Evolutionary conservation across 2,113 vertebrate genomes (phyloP).

Genomic region (Gambusia affinis): DNA sequence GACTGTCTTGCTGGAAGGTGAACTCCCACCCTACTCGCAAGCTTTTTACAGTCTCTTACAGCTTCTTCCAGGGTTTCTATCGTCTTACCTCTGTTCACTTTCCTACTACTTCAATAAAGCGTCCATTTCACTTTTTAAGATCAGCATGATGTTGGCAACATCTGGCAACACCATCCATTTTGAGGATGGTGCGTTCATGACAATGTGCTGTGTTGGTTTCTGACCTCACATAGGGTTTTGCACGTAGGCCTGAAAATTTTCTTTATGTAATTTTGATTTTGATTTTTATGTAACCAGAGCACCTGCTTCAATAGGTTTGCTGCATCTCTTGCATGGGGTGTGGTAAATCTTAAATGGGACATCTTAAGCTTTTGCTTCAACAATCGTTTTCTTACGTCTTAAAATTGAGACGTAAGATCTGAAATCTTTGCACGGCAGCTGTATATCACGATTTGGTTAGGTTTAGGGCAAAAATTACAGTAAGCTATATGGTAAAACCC

Average conservation of each 20-base stretch:
- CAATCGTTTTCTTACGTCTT: background rate
- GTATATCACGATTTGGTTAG: no score
- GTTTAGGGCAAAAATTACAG: no score
- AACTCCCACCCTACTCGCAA: background rate
- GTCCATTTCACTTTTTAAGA: background rate
- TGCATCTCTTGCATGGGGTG: background rate
- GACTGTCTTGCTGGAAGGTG: background rate
- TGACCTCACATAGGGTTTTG: background rate
- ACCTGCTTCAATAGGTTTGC: background rate
- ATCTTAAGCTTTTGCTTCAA: no score
- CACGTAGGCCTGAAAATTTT: background rate
- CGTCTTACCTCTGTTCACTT: background rate
- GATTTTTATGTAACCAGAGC: background rate
- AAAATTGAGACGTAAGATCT: no score
- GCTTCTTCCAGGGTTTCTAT: background rate
- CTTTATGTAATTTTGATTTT: background rate
- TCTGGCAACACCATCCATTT: no score
- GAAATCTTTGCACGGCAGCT: no score
- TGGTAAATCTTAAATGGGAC: background rate
- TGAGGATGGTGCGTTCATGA: background rate
- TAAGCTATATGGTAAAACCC: no score
- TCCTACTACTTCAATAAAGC: background rate
- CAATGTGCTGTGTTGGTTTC: background rate
- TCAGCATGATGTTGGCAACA: background rate
- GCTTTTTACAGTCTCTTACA: background rate